Conservation (phyloP, 1,140 invertebrate species). For the Drosophila ananassae region DNA sequence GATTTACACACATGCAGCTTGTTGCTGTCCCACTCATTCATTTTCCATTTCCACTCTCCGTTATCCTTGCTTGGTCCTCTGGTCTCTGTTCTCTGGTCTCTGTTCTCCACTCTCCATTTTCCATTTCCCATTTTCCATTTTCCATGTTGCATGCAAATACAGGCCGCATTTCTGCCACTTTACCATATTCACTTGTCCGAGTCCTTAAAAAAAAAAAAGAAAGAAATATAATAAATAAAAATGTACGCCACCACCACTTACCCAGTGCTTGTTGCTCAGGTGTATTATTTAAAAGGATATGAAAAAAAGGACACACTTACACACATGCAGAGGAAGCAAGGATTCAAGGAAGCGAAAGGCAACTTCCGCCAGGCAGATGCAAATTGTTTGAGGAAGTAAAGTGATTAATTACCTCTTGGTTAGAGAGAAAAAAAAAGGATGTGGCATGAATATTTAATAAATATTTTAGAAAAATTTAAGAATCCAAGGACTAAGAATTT, state of each 20-base stretch:
- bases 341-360: conserved; percentile 32
- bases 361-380: conserved; percentile 37
- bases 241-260: not conserved
- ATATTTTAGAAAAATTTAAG: no score
- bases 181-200: conserved; percentile 29
- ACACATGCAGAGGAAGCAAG: not conserved
- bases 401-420: conserved; percentile 16
- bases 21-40: conserved; percentile 43
- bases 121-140: conserved; percentile 49
- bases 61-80: no score
- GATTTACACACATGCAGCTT: conserved; percentile 78
- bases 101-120: conserved; percentile 8
- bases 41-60: not conserved
- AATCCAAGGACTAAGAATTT: not conserved
- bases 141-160: conserved; percentile 71
- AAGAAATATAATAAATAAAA: not conserved
- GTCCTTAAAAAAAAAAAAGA: not conserved
- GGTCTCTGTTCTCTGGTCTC: not conserved
- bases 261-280: conserved; percentile 4
- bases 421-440: not conserved
- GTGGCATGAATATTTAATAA: no score
- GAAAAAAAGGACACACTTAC: not conserved
- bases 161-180: conserved; percentile 8
- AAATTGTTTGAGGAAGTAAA: conserved; percentile 5
- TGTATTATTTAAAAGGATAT: conserved; percentile 10